phyloP scores from a whole-genome alignment of 1,140 invertebrate genomes.

The Drosophila ananassae region DNA sequence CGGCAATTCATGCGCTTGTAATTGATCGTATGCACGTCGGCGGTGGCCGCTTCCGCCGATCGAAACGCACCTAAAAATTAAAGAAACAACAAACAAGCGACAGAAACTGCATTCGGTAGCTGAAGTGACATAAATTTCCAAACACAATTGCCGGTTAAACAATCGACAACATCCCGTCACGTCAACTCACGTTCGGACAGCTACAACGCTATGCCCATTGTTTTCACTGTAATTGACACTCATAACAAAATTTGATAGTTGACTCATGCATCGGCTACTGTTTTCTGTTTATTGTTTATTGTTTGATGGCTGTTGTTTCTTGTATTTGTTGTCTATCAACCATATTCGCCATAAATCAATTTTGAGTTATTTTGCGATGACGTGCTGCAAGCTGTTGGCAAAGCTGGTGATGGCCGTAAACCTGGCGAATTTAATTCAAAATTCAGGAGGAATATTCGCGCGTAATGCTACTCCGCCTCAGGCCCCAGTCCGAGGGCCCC shows the following conservation, averaged over 20 bases:
- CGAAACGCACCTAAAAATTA: slow-evolving; percentile 16
- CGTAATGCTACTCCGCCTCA: slow-evolving; percentile 1
- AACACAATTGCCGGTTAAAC: slow-evolving; percentile 77
- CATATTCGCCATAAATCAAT: slow-evolving; percentile 78
- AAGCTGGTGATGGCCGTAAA: background rate
- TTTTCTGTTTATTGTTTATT: slow-evolving; percentile 15
- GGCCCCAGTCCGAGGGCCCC: slow-evolving; percentile 6
- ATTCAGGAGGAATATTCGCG: slow-evolving; percentile 47
- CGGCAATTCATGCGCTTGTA: slow-evolving; percentile 77
- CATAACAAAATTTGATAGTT: slow-evolving; percentile 81
- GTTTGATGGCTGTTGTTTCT: slow-evolving; percentile 15
- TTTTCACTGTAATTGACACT: slow-evolving; percentile 77
- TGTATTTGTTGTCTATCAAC: slow-evolving; percentile 62
- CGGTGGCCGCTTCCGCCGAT: slow-evolving; percentile 57
- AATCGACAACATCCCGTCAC: slow-evolving; percentile 83
- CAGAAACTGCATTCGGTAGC: slow-evolving; percentile 1
- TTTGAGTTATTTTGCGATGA: slow-evolving; percentile 77
- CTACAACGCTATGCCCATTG: slow-evolving; percentile 58
- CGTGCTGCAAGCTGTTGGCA: slow-evolving; percentile 44
- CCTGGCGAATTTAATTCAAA: slow-evolving; percentile 50
- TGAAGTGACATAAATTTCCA: slow-evolving; percentile 73
- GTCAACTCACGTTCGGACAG: slow-evolving; percentile 62
- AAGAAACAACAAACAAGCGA: background rate
- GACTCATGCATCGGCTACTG: slow-evolving; percentile 58
- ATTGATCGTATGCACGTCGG: slow-evolving; percentile 65